Base-by-base conservation (phyloP, 2,888 invertebrate species). In the Himalopsyche japonica region DNA sequence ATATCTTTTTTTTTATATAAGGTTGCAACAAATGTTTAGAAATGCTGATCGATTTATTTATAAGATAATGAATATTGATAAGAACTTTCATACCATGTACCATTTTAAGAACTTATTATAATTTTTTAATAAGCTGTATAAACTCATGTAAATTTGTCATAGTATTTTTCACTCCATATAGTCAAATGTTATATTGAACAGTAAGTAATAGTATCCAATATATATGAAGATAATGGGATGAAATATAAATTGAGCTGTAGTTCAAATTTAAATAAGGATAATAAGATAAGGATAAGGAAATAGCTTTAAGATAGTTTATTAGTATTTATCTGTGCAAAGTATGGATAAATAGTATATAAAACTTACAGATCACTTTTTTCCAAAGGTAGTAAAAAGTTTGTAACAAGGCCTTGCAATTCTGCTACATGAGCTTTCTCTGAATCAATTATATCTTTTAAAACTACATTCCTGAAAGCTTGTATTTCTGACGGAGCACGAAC, bases 341-440 rank as follows among this genome's bases (percentile, higher is more conserved):
- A n/a, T 18, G 4, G 18, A 49, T 49, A 49, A 20, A 57, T 57
- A 43, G 43, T 43, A 24, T 20, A 20, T 0, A 20, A 5, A 86
- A 93, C 95, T 95, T 93, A 98, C 98, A 98, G 95, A 88, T 96
- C 95, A 90, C 96, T 95, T 88, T 95, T 94, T 89, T 97, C 96
- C 87, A 99, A 91, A n/a, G 98, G 98, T 88, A 95, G 95, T 85
- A 99, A 92, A 90, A 97, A 98, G 90, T 96, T 97, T 88, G 94
- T 95, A 86, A 97, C 94, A 78, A 98, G 93, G 47, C 95, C 96
- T 89, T 97, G 96, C 89, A 98, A 93, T 91, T 98, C 98, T 6
- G 95, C 95, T 34, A 98, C 96, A 92, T 98, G 97, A 0, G 96
- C 96, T 88, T 95, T 95, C 91, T 99, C 98, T 7, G 98, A 98